Base-by-base conservation (phyloP, 2,797 vertebrate genomes). In the Chaetodon trifasciatus region DNA sequence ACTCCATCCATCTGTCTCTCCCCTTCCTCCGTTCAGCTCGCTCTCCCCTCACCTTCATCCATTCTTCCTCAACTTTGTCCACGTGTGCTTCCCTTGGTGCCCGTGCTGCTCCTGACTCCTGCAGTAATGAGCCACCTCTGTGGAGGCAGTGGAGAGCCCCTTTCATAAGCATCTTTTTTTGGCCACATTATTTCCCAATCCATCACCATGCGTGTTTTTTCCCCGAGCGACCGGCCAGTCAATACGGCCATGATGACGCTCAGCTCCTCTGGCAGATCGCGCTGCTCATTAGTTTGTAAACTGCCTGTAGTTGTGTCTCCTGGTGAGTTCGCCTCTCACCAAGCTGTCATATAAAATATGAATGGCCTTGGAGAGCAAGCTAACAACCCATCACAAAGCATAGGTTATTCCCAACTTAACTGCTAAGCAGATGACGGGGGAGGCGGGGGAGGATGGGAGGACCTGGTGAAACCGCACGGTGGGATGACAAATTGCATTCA, bases 201-300 rank as follows among this genome's bases (percentile, higher is more conserved):
- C 68, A 90, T 91, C 91, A 88, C 85, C n/a, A 15, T 39, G 28
- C 68, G 76, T n/a, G 63, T 55, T 46, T 78, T 55, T 63, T 65
- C 32, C 78, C 79, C 47, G 2, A 68, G 82, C n/a, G 53, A 68
- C 79, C 88, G 68, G 70, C 66, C 81, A 89, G 82, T 93, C 86
- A 85, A 90, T 88, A 73, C 15, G 32, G 68, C 82, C 88, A 78
- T 77, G 88, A 90, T 91, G 88, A 83, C 42, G 76, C 67, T 80
- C 74, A 55, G 74, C 81, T 88, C 82, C 83, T 85, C 78, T 90
- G 89, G 85, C 88, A 87, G 85, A 83, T 24, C 71, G 64, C 37
- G 28, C 70, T 15, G 60, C 92, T 93, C 92, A 92, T 94, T 92
- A 93, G 88, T 91, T 90, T 86, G 76, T 84, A 93, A 94, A 92